Base-by-base conservation (phyloP, 2,797 vertebrate species). In the Serranus cabrilla region DNA sequence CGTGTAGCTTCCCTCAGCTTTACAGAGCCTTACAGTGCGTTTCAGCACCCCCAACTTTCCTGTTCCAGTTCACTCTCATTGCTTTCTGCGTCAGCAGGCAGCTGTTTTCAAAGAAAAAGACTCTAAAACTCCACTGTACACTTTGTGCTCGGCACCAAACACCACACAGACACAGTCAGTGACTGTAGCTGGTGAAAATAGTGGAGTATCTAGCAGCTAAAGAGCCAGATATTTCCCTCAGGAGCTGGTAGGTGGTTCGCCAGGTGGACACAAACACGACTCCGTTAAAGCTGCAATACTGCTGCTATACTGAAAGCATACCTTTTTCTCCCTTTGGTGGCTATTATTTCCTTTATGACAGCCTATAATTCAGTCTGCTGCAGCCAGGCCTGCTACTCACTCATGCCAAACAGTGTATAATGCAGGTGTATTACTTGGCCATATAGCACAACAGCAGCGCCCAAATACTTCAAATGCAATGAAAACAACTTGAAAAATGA, bases 281-380 rank as follows among this genome's bases (percentile, higher is more conserved):
- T 9, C 31, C 7, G 34, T 34, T 34, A 34, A 34, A 34, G 34
- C 34, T 34, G 34, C 34, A 7, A 34, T 34, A 18, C 51, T n/a
- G 54, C 54, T 37, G 27, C 52, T 18, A 31, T 34, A 34, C 34
- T 34, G 5, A 34, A 34, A 34, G 34, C 34, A 34, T 34, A 34
- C 34, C 34, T 7, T 34, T 34, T 34, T 11, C 9, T 31, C 13
- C 12, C 5, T 27, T 11, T 2, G 2, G 27, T 45, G 54, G 4
- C 20, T 47, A 23, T 40, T 50, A 50, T 20, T 59, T 27, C 11
- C 21, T 50, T 18, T 60, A 14, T n/a, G 17, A 46, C 21, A 37
- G 49, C 46, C 18, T 34, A 18, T 50, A 20, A 65, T 13, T 62
- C 39, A 57, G 27, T 17, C 40, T 40, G 8, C 23, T 76, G 34